Conservation (phyloP, 2,888 invertebrate genomes). For the Oscheius onirici region DNA sequence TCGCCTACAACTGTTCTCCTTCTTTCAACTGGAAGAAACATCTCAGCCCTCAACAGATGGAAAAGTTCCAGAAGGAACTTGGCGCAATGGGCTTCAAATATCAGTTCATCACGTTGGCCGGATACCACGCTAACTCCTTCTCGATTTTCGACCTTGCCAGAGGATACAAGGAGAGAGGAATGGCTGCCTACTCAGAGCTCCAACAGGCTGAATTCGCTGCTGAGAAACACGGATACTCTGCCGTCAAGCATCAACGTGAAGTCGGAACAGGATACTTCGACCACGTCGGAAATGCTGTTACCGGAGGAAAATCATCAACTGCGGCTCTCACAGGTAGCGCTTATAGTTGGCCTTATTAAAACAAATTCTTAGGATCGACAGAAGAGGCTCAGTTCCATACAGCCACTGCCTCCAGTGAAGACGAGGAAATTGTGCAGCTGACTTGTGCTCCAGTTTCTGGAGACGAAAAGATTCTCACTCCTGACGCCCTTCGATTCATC, state of each 20-base stretch:
- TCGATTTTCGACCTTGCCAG: conserved; percentile 72
- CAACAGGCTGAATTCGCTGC: conserved; percentile 72
- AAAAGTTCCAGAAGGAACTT: conserved; percentile 71
- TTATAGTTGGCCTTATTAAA: conserved; percentile 32
- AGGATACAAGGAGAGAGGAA: conserved; percentile 70
- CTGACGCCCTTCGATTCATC: conserved; percentile 77
- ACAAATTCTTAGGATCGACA: conserved; percentile 65
- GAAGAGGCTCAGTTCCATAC: conserved; percentile 72
- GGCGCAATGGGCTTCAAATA: conserved; percentile 73
- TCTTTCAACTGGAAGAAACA: conserved; percentile 72
- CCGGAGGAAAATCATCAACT: conserved; percentile 62
- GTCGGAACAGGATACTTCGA: conserved; percentile 73
- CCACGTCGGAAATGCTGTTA: conserved; percentile 68
- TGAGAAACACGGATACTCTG: conserved; percentile 71
- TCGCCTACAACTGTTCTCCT: conserved; percentile 72
- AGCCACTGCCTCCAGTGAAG: conserved; percentile 63
- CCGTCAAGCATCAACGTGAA: conserved; percentile 73
- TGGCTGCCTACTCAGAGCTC: conserved; percentile 72
- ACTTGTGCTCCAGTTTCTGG: conserved; percentile 69
- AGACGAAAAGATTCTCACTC: conserved; percentile 76
- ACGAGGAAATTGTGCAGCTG: conserved; percentile 67
- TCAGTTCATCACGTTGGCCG: conserved; percentile 73
- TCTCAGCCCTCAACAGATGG: conserved; percentile 70
- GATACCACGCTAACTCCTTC: conserved; percentile 72
- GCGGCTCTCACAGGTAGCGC: conserved; percentile 62